Evolutionary conservation across 64 coral and sea anemone genomes (phyloP), one percentile per base, ranked within the genome.

Genomic region (Montipora capricornis): DNA sequence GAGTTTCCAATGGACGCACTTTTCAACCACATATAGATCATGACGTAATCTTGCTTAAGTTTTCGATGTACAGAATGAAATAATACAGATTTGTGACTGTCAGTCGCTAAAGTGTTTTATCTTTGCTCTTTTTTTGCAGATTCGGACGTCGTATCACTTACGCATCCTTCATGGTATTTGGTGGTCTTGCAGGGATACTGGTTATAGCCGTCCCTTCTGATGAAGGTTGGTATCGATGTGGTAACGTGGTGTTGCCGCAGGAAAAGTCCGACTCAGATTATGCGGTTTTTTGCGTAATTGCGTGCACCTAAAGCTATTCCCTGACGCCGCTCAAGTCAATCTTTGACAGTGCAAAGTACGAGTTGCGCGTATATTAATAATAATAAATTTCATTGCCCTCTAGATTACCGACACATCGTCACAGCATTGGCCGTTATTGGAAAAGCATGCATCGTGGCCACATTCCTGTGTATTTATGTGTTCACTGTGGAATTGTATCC

Each of bases 401-500:
- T 60, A 96, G 95, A 78, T n/a, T 90, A 93, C 50, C 80, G 68
- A 44, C 68, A 88, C 13, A 82, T 89, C 10, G 66, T 90, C 9
- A 80, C 89, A 6, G 82, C 74, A 9, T 74, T 96, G 20, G 95
- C 95, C 13, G 77, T 93, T 51, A 85, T 96, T 82, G 95, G 91
- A 61, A 96, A 93, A 85, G 20, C 77, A 49, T 96, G 95, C 45
- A 88, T 96, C 79, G 20, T 79, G 6, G 57, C 74, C 14, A 93
- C 91, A 10, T 96, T 96, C 81, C 19, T 93, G 26, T 69, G 80
- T 12, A 92, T 96, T 80, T 96, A 96, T 77, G 57, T 96, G n/a
- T 96, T 93, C 80, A 96, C 95, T 48, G 94, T 88, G 6, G 94
- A 95, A 81, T 84, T 95, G 8, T 95, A 95, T 74, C 89, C 94